phyloP scores from a whole-genome alignment of 2,888 invertebrate genomes.

The Lysandra coridon region DNA sequence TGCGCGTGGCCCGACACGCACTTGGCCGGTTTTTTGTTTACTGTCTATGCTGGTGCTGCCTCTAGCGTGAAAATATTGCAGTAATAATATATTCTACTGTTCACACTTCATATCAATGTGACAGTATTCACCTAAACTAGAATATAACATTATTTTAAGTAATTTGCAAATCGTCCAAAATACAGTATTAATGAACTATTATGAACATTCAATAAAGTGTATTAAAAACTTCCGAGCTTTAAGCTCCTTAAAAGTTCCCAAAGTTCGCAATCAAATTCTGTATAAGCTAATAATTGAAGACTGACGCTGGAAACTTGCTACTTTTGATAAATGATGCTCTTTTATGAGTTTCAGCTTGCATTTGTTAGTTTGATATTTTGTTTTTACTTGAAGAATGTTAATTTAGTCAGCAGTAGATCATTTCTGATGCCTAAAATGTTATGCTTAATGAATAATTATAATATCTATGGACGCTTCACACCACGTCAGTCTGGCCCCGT shows the following conservation, averaged over 20 bases:
- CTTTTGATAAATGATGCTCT: slow-evolving; percentile 17
- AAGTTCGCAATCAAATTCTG: slow-evolving; percentile 70
- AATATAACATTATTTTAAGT: background rate
- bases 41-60: too few species aligned
- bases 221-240: slow-evolving; percentile 45
- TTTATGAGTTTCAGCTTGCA: slow-evolving; percentile 39
- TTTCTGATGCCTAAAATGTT: too few species aligned
- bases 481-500: too few species aligned
- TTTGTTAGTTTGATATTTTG: background rate
- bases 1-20: too few species aligned
- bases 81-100: background rate
- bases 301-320: background rate
- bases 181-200: slow-evolving; percentile 28
- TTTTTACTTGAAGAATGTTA: too few species aligned
- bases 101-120: background rate
- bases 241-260: slow-evolving; percentile 64
- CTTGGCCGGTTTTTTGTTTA: too few species aligned
- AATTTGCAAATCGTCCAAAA: background rate
- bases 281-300: slow-evolving; percentile 65
- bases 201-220: slow-evolving; percentile 35
- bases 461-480: too few species aligned
- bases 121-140: background rate
- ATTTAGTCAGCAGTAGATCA: too few species aligned
- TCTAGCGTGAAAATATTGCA: background rate
- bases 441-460: too few species aligned